A percentile compares a stretch with the other conserved stretches of the same genome.
Evolutionary conservation across 2,888 invertebrate genomes (phyloP).

Genomic region (Eucera pruinosa): DNA sequence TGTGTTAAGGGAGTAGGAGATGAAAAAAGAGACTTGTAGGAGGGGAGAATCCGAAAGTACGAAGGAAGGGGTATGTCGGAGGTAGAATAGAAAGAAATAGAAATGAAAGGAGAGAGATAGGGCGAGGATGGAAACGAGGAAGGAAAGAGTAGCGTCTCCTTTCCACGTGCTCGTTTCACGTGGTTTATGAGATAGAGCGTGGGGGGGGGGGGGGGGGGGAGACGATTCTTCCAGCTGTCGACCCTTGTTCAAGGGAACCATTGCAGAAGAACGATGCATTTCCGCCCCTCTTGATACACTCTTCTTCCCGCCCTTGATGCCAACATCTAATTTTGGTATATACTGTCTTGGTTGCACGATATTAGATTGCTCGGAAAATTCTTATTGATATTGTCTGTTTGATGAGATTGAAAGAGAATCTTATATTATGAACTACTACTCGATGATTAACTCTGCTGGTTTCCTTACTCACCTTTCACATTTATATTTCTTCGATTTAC

Average conservation of each 20-base stretch:
- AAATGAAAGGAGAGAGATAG: constrained; percentile 9
- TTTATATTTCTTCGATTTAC: no score
- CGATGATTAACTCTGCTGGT: no score
- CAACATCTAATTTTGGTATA: constrained; percentile 47
- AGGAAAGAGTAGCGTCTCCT: constrained; percentile 24
- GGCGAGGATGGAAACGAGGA: constrained; percentile 10
- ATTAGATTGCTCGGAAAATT: no score
- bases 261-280: constrained; percentile 79
- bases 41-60: constrained; percentile 53
- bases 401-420: no score
- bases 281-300: constrained; percentile 75
- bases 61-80: constrained; percentile 55
- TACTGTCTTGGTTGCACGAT: no score
- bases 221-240: constrained; percentile 56
- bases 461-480: no score
- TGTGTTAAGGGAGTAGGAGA: constrained; percentile 43
- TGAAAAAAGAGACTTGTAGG: constrained; percentile 35
- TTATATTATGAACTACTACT: no score
- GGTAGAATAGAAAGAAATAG: constrained; percentile 16
- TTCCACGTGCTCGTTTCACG: constrained; percentile 52
- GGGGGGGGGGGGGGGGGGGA: constrained; percentile 19
- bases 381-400: no score
- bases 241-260: constrained; percentile 48
- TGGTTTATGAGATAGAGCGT: constrained; percentile 4
- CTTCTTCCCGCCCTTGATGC: constrained; percentile 77